These are phyloP conservation scores for Macrochelys suwanniensis DNA, from an alignment of 2,797 vertebrate genomes.

Conservation along the genomic window DNA sequence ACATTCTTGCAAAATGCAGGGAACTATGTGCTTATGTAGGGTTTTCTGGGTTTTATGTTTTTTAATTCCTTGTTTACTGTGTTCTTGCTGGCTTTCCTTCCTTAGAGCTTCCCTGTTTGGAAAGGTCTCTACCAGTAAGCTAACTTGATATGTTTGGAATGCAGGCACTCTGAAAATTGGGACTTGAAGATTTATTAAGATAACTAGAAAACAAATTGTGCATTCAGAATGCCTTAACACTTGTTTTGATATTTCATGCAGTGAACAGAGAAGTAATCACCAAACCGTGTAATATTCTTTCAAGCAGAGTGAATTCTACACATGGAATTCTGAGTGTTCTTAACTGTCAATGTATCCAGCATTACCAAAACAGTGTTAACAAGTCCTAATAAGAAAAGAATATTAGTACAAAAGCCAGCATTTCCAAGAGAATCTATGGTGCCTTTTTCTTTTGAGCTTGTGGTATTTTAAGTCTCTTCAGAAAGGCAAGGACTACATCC, in stretches of 20 bases:
- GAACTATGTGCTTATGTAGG: not conserved
- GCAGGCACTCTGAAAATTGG: not conserved
- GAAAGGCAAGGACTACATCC: constrained; percentile 43
- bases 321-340: not conserved
- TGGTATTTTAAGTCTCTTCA: constrained; percentile 20
- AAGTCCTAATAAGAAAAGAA: not conserved
- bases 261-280: not conserved
- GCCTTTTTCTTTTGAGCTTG: constrained; percentile 77
- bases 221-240: not conserved
- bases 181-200: not conserved
- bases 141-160: not conserved
- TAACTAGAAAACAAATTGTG: not conserved
- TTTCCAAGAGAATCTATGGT: constrained; percentile 70
- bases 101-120: fast-evolving
- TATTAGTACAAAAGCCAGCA: constrained; percentile 62
- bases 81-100: not conserved
- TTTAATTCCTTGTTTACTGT: not conserved
- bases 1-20: not conserved
- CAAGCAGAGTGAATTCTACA: not conserved
- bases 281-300: not conserved
- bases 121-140: not conserved
- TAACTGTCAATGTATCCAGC: not conserved
- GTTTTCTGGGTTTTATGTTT: not conserved
- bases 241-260: constrained; percentile 12
- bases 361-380: constrained; percentile 42